Percentiles rank a stretch among this genome's conserved stretches.
Evolutionary conservation across 2,888 invertebrate genomes (phyloP).

Genomic region (Laothoe populi): DNA sequence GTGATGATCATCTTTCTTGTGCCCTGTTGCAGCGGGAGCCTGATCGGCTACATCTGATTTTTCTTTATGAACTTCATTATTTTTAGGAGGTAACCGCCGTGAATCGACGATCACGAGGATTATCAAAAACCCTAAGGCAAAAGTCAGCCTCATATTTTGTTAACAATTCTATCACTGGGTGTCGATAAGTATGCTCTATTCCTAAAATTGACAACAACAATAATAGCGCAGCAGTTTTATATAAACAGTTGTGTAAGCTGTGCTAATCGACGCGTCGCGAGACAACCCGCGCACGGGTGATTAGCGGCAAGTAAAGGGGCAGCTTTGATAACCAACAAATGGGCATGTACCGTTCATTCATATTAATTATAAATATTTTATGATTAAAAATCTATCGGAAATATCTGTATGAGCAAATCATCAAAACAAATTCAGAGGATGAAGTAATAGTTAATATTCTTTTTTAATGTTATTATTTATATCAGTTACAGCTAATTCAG

Average conservation of each 20-base stretch:
- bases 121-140: conserved; percentile 61
- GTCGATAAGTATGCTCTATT: conserved; percentile 59
- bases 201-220: conserved; percentile 69
- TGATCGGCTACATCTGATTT: conserved; percentile 56
- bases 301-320: conserved; percentile 30
- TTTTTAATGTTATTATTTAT: too few relatives aligned
- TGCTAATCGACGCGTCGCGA: conserved; percentile 65
- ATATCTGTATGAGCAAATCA: too few relatives aligned
- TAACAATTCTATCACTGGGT: conserved; percentile 42
- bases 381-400: too few relatives aligned
- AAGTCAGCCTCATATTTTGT: conserved; percentile 65
- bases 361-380: too few relatives aligned
- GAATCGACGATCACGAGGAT: conserved; percentile 56
- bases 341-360: too few relatives aligned
- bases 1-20: conserved; percentile 78
- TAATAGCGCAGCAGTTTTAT: conserved; percentile 80
- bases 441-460: too few relatives aligned
- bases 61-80: conserved; percentile 45
- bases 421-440: too few relatives aligned
- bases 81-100: conserved; percentile 59
- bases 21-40: conserved; percentile 70
- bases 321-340: too few relatives aligned
- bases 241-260: conserved; percentile 80
- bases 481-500: too few relatives aligned
- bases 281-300: conserved; percentile 23